Base-by-base conservation (phyloP, 2,888 invertebrate species). In the Labia minor region DNA sequence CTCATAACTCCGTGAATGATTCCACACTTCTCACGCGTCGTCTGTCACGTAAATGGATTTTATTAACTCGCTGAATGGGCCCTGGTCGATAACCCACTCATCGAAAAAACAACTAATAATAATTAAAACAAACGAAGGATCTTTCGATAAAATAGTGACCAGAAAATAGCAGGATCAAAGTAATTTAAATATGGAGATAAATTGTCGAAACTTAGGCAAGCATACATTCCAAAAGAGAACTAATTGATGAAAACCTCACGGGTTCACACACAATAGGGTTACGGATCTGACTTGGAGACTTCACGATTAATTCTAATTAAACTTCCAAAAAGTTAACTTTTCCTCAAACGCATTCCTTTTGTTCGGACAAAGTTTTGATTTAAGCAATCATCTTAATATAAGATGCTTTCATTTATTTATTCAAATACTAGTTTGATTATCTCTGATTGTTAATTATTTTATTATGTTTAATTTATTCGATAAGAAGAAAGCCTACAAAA, bases 181-280 rank as follows among this genome's bases (percentile, higher is more conserved):
- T 49, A 49, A 49, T 49, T 49, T 49, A 49, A 49, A 49, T 49
- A 49, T 49, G 49, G 49, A 49, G 49, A 49, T 49, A 49, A 49
- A 49, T 49, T 49, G 49, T 49, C 49, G 49, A 49, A 49, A 49
- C 49, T 49, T 49, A 16, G 49, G 49, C 14, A 49, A 14, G 49
- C 49, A 14, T 49, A 14, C 49, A 49, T 49, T n/a, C 49, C 49
- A 49, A 26, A 26, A 26, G 26, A 26, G 26, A 26, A 26, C 26
- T 26, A 26, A 26, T 49, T 49, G 49, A 49, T 49, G 49, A 49
- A 49, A 49, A 8, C 49, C 49, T 49, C 49, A 49, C 49, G 16
- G 49, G 6, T 16, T 49, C 49, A 49, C 49, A 8, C 49, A 49
- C 49, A 49, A 49, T 49, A 49, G 26, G 26, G 26, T 26, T 26